Percentiles rank a stretch among this genome's conserved stretches.
phyloP scores from a whole-genome alignment of 2,888 invertebrate genomes.

The Anarsia innoxiella region DNA sequence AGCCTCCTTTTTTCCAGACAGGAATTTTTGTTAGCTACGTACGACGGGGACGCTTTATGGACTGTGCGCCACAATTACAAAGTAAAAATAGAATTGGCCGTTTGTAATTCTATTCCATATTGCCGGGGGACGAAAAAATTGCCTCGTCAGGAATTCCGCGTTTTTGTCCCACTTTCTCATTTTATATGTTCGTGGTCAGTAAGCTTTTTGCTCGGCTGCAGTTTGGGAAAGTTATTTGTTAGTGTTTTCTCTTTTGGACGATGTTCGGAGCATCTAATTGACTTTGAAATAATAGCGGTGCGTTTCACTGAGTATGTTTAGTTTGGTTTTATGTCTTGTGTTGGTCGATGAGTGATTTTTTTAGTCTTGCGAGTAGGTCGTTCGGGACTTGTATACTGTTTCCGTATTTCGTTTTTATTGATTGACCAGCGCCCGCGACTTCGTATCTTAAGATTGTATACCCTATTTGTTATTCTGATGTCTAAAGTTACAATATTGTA shows the following conservation, averaged over 20 bases:
- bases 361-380: too few species aligned
- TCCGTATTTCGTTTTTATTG: too few species aligned
- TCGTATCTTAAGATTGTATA: too few species aligned
- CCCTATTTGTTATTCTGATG: too few species aligned
- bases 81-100: conserved; percentile 69
- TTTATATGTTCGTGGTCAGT: conserved; percentile 8
- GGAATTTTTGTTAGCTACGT: conserved; percentile 61
- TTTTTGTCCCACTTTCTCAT: conserved; percentile 21
- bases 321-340: too few species aligned
- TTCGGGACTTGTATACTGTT: too few species aligned
- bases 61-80: conserved; percentile 69
- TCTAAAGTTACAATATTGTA: too few species aligned
- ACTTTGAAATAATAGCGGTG: conserved; percentile 6
- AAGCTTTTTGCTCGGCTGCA: conserved; percentile 9
- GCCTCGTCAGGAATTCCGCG: conserved; percentile 24
- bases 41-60: conserved; percentile 67
- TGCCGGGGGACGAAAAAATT: conserved; percentile 40
- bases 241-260: conserved; percentile 1
- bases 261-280: conserved; percentile 6
- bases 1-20: conserved; percentile 63
- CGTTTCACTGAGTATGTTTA: too few species aligned
- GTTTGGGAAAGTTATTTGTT: conserved; percentile 5
- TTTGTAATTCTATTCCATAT: conserved; percentile 61
- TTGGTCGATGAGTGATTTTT: too few species aligned
- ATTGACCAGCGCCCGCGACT: too few species aligned